Percentiles rank a stretch among this genome's conserved stretches.
These are phyloP conservation scores for Thymelicus sylvestris DNA, from an alignment of 2,888 invertebrate genomes.

Conservation along the genomic window DNA sequence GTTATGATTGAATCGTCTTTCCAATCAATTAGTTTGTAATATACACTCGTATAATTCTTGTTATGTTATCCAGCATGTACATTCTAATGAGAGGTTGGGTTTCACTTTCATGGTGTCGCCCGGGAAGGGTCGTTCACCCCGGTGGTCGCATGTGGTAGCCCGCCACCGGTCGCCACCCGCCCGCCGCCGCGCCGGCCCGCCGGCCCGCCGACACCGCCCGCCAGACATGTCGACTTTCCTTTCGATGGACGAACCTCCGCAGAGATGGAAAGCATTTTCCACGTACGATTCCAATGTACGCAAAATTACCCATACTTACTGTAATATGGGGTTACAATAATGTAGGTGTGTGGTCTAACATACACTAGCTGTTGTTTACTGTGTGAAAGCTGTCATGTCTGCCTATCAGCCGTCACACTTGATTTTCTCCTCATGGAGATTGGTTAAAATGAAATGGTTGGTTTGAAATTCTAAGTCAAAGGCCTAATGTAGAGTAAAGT, in stretches of 20 bases:
- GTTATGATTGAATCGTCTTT: too few relatives aligned
- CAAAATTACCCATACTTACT: neutral
- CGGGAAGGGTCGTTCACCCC: conserved; percentile 43
- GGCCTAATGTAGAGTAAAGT: too few relatives aligned
- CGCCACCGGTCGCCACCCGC: neutral
- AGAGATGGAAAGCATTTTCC: conserved; percentile 16
- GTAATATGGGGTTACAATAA: neutral
- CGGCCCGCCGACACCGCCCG: too few relatives aligned
- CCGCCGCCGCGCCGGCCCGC: too few relatives aligned
- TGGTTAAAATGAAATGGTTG: too few relatives aligned
- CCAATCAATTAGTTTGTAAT: too few relatives aligned
- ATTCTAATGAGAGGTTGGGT: conserved; percentile 28
- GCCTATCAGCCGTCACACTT: too few relatives aligned
- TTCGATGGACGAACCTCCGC: conserved; percentile 24
- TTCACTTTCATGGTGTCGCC: conserved; percentile 45
- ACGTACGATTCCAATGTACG: neutral
- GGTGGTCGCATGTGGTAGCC: conserved; percentile 8
- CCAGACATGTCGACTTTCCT: conserved; percentile 20
- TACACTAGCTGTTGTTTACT: too few relatives aligned
- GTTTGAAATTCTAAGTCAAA: too few relatives aligned
- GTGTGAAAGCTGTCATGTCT: too few relatives aligned
- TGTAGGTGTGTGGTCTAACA: too few relatives aligned
- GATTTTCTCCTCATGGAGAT: too few relatives aligned
- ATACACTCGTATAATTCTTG: neutral
- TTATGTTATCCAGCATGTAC: conserved; percentile 10